phyloP scores from a whole-genome alignment of 2,113 vertebrate genomes.

The pig (Sus scrofa) region DNA sequence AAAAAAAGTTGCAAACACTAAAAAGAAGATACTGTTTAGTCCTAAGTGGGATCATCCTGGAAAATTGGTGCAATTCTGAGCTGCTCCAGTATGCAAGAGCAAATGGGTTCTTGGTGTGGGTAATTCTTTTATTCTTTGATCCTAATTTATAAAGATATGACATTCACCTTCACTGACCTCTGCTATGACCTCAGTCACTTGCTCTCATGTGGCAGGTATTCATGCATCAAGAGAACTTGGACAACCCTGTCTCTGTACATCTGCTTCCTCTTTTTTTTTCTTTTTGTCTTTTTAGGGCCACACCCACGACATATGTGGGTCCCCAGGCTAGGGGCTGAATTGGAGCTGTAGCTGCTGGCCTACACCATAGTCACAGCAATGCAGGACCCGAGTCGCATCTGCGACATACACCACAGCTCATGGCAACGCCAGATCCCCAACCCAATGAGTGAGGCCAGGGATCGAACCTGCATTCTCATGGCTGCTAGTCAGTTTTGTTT shows the following conservation, averaged over 20 bases:
- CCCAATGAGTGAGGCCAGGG: no score
- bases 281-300: no score
- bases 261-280: neutral
- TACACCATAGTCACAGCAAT: no score
- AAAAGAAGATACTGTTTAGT: neutral
- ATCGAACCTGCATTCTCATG: no score
- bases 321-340: no score
- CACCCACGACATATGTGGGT: no score
- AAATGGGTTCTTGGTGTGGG: neutral
- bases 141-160: neutral
- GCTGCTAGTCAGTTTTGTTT: no score
- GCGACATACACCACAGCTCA: no score
- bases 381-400: no score
- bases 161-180: neutral
- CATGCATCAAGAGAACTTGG: neutral
- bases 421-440: no score
- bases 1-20: neutral
- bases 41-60: neutral
- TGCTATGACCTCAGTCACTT: neutral
- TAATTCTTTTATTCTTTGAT: neutral
- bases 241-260: neutral
- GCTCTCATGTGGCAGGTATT: neutral
- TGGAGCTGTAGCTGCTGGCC: no score
- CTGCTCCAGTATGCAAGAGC: neutral
- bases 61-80: neutral